Evolutionary conservation across 1,140 invertebrate genomes (phyloP), one percentile per base, ranked within the genome.

Genomic region (Cyphomyrmex costatus): DNA sequence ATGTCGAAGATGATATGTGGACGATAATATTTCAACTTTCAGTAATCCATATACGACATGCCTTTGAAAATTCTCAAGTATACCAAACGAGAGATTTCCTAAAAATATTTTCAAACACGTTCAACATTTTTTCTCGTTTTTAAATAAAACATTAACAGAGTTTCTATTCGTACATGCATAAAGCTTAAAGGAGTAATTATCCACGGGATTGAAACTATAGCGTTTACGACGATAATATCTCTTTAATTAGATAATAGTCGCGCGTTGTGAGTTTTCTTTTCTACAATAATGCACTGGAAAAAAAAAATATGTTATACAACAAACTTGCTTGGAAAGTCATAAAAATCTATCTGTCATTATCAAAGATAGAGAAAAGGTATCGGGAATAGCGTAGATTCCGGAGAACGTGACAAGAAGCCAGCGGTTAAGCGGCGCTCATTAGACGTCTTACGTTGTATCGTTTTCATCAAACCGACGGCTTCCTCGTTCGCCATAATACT

Each of bases 401-500:
- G 27, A 16, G 60, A 19, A 65, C 24, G 58, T 76, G 61, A 46
- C 60, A 30, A 61, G 87, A 78, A 85, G 24, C 71, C 71, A 33
- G 19, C 24, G n/a, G 78, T 70, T 71, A 27, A 82, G 51, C 51
- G 49, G 56, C 73, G 61, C 83, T 78, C 83, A 85, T 85, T 85
- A 85, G 46, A 79, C 24, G 21, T 85, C 73, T 85, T 63, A 73
- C 19, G 79, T 73, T 14, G 79, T 24, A 46, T 82, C 79, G 53
- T 83, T 83, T 53, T 74, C 68, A 60, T 83, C 79, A 24, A 73
- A 73, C 36, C 53, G 53, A 74, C 79, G 24, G 42, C n/a, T 83
- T 83, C 79, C 68, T 83, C 68, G 68, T 83, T 83, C 79, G 24
- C 79, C 79, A 60, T 74, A n/a, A 83, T 83, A 83, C 42, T 60